Evolutionary conservation across 2,888 invertebrate genomes (phyloP), one percentile per base, ranked within the genome.

Genomic region (Proisotoma minuta): DNA sequence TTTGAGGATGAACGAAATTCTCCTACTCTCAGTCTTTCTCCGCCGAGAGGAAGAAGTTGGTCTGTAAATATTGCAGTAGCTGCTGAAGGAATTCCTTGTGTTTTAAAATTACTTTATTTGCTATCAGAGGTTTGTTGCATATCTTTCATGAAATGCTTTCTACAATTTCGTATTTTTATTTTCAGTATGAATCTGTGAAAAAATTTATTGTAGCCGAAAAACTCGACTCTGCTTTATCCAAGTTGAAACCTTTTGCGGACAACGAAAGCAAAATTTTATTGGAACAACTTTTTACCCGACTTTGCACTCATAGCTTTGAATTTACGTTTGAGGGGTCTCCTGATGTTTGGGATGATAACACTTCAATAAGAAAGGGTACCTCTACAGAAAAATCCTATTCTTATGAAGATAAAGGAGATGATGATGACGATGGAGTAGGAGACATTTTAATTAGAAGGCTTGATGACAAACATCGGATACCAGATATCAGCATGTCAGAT

Each of bases 101-200:
- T 66, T 27, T 49, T 70, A 18, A 63, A 69, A 15, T 56, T 72
- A 34, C 58, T 70, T 24, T 56, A 43, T 47, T 39, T 47, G 22
- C 54, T 72, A 28, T 49, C 67, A n/a, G 56, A 63, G 63, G 71
- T 72, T 62, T 22, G 34, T 34, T 34, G 15, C 8, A 34, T 8
- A 34, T 34, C 15, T 10, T 15, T 34, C 34, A 34, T 34, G 8
- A 10, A 34, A 34, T 34, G 15, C 8, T 34, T 34, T 34, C 15
- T 10, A 43, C 43, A 53, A 22, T 47, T 48, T 56, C 29, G 24
- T 23, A 18, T 56, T 59, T 39, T 5, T 62, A 40, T 54, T 53
- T 40, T 43, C 53, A 72, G 72, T 59, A 63, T 39, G 67, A 68
- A 50, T 65, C 68, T 40, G 66, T 69, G 51, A 59, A 65, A 10